phyloP scores from a whole-genome alignment of 2,797 vertebrate species.

The Paguma larvata region DNA sequence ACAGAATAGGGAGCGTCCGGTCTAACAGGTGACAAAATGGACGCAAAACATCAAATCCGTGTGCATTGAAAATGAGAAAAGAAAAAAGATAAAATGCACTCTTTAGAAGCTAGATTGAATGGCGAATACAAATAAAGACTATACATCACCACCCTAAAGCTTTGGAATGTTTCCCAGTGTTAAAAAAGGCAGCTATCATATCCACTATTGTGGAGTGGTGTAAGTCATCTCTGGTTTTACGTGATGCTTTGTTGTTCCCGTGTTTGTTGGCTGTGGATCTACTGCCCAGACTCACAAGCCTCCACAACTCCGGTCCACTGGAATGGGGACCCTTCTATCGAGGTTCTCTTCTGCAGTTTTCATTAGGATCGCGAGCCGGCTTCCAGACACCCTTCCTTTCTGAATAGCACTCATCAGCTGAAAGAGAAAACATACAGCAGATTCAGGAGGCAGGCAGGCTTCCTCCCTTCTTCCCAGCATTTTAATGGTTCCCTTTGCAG shows the following conservation, averaged over 20 bases:
- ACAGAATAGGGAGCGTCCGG: constrained; percentile 38
- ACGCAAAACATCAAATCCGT: constrained; percentile 58
- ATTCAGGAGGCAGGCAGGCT: constrained; percentile 5
- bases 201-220: constrained; percentile 33
- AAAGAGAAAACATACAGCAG: constrained; percentile 52
- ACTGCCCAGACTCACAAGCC: constrained; percentile 91
- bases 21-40: constrained; percentile 69
- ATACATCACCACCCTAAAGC: constrained; percentile 53
- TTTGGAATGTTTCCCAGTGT: constrained; percentile 85
- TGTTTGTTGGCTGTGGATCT: background rate
- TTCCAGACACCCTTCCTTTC: constrained; percentile 96
- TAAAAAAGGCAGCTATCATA: constrained; percentile 52
- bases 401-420: constrained; percentile 99
- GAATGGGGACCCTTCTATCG: constrained; percentile 91
- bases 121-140: constrained; percentile 7
- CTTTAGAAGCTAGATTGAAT: constrained; percentile 27
- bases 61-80: constrained; percentile 63
- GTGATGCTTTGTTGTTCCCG: constrained; percentile 3
- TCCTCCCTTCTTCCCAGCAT: background rate
- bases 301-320: constrained; percentile 96
- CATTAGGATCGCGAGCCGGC: constrained; percentile 96
- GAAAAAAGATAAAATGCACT: background rate
- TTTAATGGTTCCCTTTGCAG: background rate
- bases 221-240: constrained; percentile 55
- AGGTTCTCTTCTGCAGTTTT: constrained; percentile 96